phyloP scores from a whole-genome alignment of 2,113 vertebrate species.

The Okapia johnstoni region DNA sequence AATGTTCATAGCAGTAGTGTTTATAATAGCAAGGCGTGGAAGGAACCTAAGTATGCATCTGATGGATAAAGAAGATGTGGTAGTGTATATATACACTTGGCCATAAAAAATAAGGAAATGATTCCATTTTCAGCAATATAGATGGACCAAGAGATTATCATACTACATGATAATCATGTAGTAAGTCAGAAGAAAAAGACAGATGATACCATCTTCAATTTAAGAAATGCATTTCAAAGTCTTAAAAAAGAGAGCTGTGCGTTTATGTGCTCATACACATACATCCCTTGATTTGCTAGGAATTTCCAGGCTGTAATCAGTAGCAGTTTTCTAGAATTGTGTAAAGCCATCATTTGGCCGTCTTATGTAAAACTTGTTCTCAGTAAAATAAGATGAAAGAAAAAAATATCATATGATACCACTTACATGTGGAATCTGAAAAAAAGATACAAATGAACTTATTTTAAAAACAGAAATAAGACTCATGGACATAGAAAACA shows the following conservation, averaged over 20 bases:
- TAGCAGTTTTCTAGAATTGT: conserved; percentile 34
- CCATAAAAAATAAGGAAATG: not conserved
- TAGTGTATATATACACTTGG: not conserved
- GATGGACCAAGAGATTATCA: not conserved
- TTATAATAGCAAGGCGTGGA: not conserved
- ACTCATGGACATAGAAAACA: not conserved
- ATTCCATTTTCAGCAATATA: not conserved
- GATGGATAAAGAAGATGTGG: not conserved
- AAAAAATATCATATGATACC: not conserved
- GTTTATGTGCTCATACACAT: not conserved
- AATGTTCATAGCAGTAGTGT: not conserved
- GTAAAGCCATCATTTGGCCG: conserved; percentile 7
- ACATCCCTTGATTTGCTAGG: conserved; percentile 29
- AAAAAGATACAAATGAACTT: not conserved
- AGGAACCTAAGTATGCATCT: not conserved
- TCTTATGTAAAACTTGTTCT: not conserved
- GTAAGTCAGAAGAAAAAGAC: not conserved
- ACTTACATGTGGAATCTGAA: not conserved
- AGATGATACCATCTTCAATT: conserved; percentile 46
- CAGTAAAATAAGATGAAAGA: not conserved
- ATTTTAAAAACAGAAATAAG: not conserved
- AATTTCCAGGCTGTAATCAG: conserved; percentile 42
- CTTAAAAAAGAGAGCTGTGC: not conserved
- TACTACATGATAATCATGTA: not conserved
- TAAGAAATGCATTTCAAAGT: conserved; percentile 54